Percentiles rank a stretch among this genome's conserved stretches.
These are phyloP conservation scores for Drosophila melanosoma DNA, from an alignment of 2,888 invertebrate species.

Conservation along the genomic window DNA sequence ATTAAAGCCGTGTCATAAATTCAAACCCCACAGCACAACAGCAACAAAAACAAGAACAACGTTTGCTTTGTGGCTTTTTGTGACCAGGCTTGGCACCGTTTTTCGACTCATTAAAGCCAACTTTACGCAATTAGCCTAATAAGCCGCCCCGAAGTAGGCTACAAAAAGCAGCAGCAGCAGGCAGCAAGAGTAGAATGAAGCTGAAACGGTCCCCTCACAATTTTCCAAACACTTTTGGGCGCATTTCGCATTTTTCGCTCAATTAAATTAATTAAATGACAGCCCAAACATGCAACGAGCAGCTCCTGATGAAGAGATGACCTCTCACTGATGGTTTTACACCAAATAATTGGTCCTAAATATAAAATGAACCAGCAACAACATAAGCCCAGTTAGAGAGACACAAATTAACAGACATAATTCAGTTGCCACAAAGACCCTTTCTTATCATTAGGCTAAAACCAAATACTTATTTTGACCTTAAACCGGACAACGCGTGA, in stretches of 20 bases:
- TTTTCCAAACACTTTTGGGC: constrained; percentile 63
- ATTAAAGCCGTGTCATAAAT: constrained; percentile 79
- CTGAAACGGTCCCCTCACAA: constrained; percentile 34
- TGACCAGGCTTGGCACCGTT: constrained; percentile 69
- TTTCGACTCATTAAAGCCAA: constrained; percentile 78
- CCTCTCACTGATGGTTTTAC: constrained; percentile 27
- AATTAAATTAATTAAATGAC: constrained; percentile 74
- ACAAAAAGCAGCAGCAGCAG: constrained; percentile 31
- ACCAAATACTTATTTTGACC: neutral
- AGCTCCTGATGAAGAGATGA: constrained; percentile 26
- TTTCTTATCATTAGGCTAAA: neutral
- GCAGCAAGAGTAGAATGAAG: constrained; percentile 3
- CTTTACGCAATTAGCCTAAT: constrained; percentile 80
- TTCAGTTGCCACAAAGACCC: constrained; percentile 7
- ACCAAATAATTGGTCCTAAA: constrained; percentile 12
- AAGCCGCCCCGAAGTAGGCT: constrained; percentile 62
- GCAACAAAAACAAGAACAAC: constrained; percentile 36
- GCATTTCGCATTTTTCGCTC: constrained; percentile 72
- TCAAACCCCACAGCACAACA: constrained; percentile 64
- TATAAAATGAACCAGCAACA: neutral
- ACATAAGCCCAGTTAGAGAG: neutral
- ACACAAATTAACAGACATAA: neutral
- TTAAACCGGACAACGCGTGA: neutral
- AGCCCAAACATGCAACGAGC: constrained; percentile 57
- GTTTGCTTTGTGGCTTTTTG: constrained; percentile 64